Percentiles rank a stretch among this genome's conserved stretches.
These are phyloP conservation scores for Entelurus aequoreus DNA, from an alignment of 2,113 vertebrate species.

Conservation along the genomic window DNA sequence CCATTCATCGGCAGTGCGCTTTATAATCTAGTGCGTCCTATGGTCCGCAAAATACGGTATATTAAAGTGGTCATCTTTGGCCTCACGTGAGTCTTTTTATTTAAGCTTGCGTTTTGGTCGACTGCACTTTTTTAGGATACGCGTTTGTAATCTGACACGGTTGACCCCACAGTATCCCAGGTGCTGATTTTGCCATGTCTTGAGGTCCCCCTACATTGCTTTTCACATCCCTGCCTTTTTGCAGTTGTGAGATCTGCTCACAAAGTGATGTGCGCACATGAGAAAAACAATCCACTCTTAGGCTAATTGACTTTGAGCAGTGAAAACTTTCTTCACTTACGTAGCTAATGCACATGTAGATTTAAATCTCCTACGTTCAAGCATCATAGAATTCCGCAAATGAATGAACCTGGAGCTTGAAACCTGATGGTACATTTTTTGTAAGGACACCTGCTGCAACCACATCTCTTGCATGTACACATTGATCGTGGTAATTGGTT, in stretches of 20 bases:
- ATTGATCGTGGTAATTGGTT: no score
- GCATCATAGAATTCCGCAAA: no score
- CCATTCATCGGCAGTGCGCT: no score
- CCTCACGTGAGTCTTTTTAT: neutral
- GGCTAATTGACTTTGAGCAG: neutral
- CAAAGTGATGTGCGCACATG: conserved; percentile 13
- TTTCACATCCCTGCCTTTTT: conserved; percentile 6
- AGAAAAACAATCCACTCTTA: neutral
- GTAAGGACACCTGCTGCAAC: no score
- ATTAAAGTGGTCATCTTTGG: conserved; percentile 6
- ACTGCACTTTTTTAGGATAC: conserved; percentile 18
- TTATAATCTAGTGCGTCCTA: no score
- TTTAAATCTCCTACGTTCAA: no score
- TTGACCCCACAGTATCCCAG: conserved; percentile 6
- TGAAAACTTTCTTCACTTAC: neutral
- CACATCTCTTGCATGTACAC: no score
- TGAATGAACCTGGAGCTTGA: no score
- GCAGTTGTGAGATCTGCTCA: neutral
- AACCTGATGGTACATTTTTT: no score
- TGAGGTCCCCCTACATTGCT: conserved; percentile 1
- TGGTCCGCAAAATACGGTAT: no score
- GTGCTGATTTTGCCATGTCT: conserved; percentile 43
- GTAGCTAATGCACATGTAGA: neutral
- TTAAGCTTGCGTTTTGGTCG: neutral
- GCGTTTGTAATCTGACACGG: conserved; percentile 43